Evolutionary conservation across 2,888 invertebrate species (phyloP), one percentile per base, ranked within the genome.

Genomic region (Agrochola macilenta): DNA sequence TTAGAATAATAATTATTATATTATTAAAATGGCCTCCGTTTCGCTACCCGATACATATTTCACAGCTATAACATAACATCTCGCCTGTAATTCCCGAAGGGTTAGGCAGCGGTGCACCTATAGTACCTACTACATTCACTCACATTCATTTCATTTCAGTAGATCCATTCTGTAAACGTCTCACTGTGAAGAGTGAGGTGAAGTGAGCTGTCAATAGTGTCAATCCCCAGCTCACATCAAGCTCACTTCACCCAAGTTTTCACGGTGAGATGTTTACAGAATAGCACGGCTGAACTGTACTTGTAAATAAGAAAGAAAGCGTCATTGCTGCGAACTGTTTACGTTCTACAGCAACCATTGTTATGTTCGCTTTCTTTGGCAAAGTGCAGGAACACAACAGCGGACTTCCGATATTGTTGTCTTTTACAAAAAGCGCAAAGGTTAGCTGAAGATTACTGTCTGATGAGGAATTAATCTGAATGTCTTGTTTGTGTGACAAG

Each of bases 331-430:
- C 69, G 64, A 83, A 84, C 70, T 83, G 82, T 87, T 85, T 85
- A 83, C 74, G 83, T 86, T 85, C 58, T 76, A 73, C 66, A 54
- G 39, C 71, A 2, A 74, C 79, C 70, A 87, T 86, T 89, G 86
- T 88, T 85, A 70, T 81, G 74, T 79, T 78, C 84, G 71, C 89
- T 90, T 89, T 89, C 89, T 88, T 89, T 74, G 70, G 7, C 57
- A 58, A 73, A 73, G 79, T 75, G 79, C 86, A 54, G 39, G 79
- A 58, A 84, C 75, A 84, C 79, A 86, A 84, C 83, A 63, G 64
- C 70, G 84, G 70, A n/a, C 52, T 70, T 75, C 26, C 2, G 58
- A 46, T 54, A 71, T 69, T 71, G 7, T 71, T 64, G 49, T 46
- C 8, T 74, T 26, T 64, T 35, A 23, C 5, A 35, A 63, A 72